A percentile compares a stretch with the other conserved stretches of the same genome.
Conservation (phyloP, 1,140 invertebrate species). For the Maconellicoccus hirsutus region DNA sequence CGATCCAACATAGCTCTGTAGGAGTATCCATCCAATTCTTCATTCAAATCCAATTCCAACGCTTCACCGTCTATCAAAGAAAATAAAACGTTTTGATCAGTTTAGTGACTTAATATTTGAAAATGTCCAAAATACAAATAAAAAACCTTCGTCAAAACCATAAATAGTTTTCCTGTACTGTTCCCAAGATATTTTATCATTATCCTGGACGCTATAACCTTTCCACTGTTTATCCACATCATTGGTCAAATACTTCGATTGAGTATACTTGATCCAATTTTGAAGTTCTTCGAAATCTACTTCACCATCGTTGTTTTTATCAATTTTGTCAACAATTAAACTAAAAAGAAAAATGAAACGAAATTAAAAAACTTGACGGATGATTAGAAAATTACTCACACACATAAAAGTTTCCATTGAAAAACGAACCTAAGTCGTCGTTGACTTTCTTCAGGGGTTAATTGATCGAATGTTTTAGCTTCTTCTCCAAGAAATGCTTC, state of each 20-base stretch:
- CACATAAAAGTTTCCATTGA: not conserved
- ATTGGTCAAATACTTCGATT: conserved; percentile 78
- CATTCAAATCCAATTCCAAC: conserved; percentile 36
- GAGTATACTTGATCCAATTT: conserved; percentile 91
- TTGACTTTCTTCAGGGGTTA: conserved; percentile 90
- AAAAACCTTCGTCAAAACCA: conserved; percentile 68
- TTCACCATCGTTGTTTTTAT: conserved; percentile 73
- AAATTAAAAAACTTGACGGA: too few species aligned
- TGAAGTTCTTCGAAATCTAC: conserved; percentile 80
- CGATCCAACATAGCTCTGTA: conserved; percentile 69
- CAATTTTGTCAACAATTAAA: conserved; percentile 90
- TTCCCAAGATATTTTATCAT: conserved; percentile 68
- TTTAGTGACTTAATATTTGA: too few species aligned
- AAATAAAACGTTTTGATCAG: too few species aligned
- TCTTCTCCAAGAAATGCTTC: conserved; percentile 94
- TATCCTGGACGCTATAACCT: conserved; percentile 70
- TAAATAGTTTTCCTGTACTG: conserved; percentile 71
- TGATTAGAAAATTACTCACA: too few species aligned
- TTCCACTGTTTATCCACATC: conserved; percentile 89
- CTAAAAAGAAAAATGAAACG: conserved; percentile 39
- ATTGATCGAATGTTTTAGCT: conserved; percentile 85
- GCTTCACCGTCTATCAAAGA: conserved; percentile 39
- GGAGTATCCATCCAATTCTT: conserved; percentile 55
- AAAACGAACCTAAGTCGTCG: conserved; percentile 58
- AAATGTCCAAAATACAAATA: too few species aligned